phyloP scores from a whole-genome alignment of 2,113 vertebrate species.

The Barbus barbus region DNA sequence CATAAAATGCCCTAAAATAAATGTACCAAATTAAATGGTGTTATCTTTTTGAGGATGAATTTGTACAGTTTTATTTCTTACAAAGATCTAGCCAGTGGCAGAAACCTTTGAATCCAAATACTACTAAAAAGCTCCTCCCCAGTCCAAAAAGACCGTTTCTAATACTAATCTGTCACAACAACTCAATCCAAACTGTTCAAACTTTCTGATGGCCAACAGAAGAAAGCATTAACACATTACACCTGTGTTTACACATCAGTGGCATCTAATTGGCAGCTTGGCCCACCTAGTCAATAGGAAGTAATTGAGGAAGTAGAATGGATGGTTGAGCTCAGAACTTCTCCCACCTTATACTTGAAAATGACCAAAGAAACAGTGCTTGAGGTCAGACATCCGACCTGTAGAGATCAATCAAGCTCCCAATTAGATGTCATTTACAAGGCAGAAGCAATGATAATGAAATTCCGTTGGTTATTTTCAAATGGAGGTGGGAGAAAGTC shows the following conservation, averaged over 20 bases:
- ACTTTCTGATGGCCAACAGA: not conserved
- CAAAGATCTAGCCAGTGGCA: not conserved
- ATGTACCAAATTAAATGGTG: not conserved
- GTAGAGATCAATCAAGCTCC: not conserved
- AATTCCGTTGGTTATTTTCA: not conserved
- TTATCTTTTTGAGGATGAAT: not conserved
- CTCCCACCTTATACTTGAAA: slow-evolving; percentile 5
- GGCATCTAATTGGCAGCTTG: not conserved
- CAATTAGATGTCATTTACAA: not conserved
- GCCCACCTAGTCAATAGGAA: not conserved
- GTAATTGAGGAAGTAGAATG: slow-evolving; percentile 3
- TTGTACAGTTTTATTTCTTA: not conserved
- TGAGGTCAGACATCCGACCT: not conserved
- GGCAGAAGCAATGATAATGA: not conserved
- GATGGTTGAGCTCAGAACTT: not conserved
- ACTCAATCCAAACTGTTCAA: not conserved
- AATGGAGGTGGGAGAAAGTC: not conserved
- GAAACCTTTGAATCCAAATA: not conserved
- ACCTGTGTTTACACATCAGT: not conserved
- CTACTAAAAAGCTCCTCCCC: not conserved
- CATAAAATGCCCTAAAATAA: slow-evolving; percentile 22
- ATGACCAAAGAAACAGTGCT: not conserved
- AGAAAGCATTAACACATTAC: not conserved
- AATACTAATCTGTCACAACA: not conserved
- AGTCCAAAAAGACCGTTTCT: not conserved